phyloP scores from a whole-genome alignment of 2,113 vertebrate species.

The Cervus canadensis region DNA sequence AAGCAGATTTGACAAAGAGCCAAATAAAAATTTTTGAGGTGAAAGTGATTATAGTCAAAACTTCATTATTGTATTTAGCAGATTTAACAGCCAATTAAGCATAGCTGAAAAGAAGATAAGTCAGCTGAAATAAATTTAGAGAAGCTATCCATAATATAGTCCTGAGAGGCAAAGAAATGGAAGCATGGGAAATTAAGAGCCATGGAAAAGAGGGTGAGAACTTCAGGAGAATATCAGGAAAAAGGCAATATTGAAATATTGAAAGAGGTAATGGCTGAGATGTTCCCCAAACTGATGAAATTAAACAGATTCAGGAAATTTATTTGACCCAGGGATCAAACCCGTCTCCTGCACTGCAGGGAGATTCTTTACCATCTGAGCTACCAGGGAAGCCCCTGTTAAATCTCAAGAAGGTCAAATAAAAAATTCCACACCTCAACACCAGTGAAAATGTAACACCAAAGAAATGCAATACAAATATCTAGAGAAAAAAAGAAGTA shows the following conservation, averaged over 20 bases:
- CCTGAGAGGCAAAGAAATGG: background rate
- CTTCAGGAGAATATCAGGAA: background rate
- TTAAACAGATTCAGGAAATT: background rate
- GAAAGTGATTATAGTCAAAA: constrained; percentile 24
- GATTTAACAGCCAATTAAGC: background rate
- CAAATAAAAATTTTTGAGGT: constrained; percentile 4
- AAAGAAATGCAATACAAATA: constrained; percentile 26
- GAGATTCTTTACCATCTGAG: background rate
- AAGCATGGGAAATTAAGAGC: background rate
- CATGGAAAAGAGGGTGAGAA: background rate
- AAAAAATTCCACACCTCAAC: background rate
- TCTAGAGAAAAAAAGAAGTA: background rate
- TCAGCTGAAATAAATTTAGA: constrained; percentile 12
- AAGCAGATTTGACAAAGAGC: background rate
- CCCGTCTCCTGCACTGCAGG: background rate
- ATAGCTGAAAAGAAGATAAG: constrained; percentile 5
- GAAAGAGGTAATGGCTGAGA: background rate
- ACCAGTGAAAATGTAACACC: background rate
- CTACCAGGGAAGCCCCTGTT: background rate
- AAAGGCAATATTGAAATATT: background rate
- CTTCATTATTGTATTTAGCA: background rate
- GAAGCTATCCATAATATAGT: background rate
- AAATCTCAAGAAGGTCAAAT: background rate
- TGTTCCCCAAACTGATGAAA: background rate
- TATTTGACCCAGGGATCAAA: background rate